These are phyloP conservation scores for Acrobasis suavella DNA, from an alignment of 2,888 invertebrate species.

Conservation along the genomic window DNA sequence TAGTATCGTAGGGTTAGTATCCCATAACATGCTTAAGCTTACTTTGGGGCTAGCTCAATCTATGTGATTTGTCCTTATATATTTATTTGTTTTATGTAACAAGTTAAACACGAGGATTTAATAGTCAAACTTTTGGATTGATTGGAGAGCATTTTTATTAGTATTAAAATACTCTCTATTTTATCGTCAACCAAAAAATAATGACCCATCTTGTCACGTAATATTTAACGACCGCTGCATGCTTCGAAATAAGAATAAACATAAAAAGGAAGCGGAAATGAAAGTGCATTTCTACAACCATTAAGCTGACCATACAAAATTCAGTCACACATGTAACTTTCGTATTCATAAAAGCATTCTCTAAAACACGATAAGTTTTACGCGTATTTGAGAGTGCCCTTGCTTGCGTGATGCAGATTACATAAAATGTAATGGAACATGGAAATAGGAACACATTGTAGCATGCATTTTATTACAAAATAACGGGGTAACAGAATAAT, in stretches of 20 bases:
- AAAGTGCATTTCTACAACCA: constrained; percentile 7
- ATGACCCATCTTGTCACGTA: no score
- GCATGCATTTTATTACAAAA: not conserved
- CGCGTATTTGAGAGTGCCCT: constrained; percentile 10
- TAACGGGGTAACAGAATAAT: not conserved
- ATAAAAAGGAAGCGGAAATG: constrained; percentile 4
- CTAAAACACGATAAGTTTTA: not conserved
- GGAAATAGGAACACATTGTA: constrained; percentile 7
- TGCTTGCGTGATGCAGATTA: constrained; percentile 16
- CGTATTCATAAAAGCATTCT: constrained; percentile 15
- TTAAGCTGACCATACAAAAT: not conserved
- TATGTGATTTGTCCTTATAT: no score
- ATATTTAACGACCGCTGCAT: not conserved
- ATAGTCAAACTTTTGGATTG: no score
- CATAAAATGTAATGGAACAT: constrained; percentile 27
- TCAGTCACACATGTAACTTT: not conserved
- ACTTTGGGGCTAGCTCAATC: no score
- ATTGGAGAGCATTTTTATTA: no score
- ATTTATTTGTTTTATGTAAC: no score
- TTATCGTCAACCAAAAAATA: no score
- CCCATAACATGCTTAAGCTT: no score
- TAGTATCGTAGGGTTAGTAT: no score
- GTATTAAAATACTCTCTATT: no score
- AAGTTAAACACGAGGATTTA: no score
- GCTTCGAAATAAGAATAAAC: not conserved